Conservation (phyloP, 53 echinoderm and acorn worm species). For the Temnopleurus reevesii region DNA sequence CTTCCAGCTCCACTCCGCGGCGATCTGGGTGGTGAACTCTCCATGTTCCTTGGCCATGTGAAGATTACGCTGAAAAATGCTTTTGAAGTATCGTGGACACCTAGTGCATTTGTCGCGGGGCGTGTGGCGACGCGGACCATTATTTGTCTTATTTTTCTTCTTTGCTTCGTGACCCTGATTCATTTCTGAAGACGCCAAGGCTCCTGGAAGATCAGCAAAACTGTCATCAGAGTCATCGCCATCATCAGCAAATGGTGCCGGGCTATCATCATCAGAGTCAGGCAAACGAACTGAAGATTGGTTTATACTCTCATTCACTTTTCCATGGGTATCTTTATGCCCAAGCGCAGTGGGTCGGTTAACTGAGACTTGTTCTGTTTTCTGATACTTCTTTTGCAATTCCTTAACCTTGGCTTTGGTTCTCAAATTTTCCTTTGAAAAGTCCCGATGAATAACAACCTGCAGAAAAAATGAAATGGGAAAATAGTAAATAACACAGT, state of each 20-base stretch:
- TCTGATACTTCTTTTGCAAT: neutral
- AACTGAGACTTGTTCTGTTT: neutral
- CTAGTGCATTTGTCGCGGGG: neutral
- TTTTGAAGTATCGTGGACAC: neutral
- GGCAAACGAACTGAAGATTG: neutral
- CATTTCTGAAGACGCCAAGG: neutral
- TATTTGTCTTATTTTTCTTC: neutral
- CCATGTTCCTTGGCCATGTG: neutral
- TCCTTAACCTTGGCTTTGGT: neutral
- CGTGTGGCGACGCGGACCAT: neutral
- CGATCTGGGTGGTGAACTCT: neutral
- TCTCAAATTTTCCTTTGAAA: neutral
- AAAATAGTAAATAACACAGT: no score
- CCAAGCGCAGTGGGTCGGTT: neutral
- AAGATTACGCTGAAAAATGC: neutral
- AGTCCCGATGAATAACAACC: slow-evolving; percentile 3
- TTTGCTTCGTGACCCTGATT: neutral
- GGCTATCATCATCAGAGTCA: neutral
- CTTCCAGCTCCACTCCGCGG: neutral
- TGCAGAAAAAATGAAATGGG: neutral
- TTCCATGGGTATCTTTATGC: no score
- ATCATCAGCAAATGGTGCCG: neutral
- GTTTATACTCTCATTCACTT: neutral
- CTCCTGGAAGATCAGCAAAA: neutral
- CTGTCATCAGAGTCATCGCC: neutral